A percentile compares a stretch with the other conserved stretches of the same genome.
phyloP scores from a whole-genome alignment of 2,888 invertebrate genomes.

The Choristoneura rosaceana region DNA sequence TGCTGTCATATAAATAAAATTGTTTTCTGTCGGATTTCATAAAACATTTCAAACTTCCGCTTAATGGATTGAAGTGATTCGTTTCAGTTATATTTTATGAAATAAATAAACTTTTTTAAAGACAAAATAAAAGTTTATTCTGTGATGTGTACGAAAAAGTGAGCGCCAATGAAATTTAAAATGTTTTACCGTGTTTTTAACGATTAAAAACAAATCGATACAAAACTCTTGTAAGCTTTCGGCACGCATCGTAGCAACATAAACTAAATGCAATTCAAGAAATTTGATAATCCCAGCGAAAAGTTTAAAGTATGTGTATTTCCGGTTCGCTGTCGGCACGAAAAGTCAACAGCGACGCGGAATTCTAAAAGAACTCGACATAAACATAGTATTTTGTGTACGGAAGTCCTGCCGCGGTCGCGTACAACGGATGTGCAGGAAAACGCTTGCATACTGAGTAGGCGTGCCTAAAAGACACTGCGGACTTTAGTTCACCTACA shows the following conservation, averaged over 20 bases:
- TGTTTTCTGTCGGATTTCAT: neutral
- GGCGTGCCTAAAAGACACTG: conserved; percentile 85
- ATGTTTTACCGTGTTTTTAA: neutral
- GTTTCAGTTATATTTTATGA: neutral
- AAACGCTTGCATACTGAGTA: conserved; percentile 85
- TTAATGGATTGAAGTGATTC: neutral
- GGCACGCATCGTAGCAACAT: conserved; percentile 3
- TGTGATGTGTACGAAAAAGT: neutral
- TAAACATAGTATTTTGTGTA: conserved; percentile 83
- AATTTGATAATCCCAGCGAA: conserved; percentile 49
- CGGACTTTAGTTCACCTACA: conserved; percentile 81
- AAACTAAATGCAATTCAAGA: conserved; percentile 20
- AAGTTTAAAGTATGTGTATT: conserved; percentile 71
- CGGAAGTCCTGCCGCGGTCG: conserved; percentile 82
- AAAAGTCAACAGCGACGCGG: conserved; percentile 78
- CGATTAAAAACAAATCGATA: neutral
- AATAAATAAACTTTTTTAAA: neutral
- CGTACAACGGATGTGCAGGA: conserved; percentile 83
- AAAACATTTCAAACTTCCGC: neutral
- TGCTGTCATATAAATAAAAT: neutral
- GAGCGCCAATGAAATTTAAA: neutral
- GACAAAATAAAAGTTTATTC: neutral
- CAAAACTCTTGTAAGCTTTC: neutral
- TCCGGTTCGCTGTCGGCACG: conserved; percentile 73
- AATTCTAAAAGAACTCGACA: conserved; percentile 82